Percentiles rank a stretch among this genome's conserved stretches.
These are phyloP conservation scores for Tautogolabrus adspersus DNA, from an alignment of 2,113 vertebrate genomes.

Conservation along the genomic window DNA sequence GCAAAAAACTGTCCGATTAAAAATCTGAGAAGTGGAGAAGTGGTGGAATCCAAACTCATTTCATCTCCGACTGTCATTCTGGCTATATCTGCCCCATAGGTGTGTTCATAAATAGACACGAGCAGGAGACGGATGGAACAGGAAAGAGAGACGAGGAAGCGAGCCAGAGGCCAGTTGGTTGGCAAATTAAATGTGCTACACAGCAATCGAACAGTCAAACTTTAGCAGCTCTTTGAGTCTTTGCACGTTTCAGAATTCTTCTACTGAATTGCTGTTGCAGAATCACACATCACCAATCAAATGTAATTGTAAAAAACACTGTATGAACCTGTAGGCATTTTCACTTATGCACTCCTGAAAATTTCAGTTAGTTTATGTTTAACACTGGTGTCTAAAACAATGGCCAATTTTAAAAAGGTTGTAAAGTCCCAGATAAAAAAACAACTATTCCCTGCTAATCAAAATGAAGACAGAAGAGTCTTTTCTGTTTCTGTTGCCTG, in stretches of 20 bases:
- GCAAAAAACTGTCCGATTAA: slow-evolving; percentile 82
- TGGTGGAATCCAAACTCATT: slow-evolving; percentile 81
- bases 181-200: slow-evolving; percentile 69
- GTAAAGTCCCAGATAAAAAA: no score
- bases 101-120: slow-evolving; percentile 72
- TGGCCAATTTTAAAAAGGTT: no score
- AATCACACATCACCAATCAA: slow-evolving; percentile 1
- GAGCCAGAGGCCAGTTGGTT: slow-evolving; percentile 70
- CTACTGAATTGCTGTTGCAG: slow-evolving; percentile 1
- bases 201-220: slow-evolving; percentile 59
- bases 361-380: no score
- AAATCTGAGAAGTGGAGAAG: slow-evolving; percentile 77
- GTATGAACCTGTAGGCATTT: neutral
- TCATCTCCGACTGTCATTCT: slow-evolving; percentile 75
- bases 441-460: no score
- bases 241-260: slow-evolving; percentile 22
- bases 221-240: slow-evolving; percentile 46
- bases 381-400: no score
- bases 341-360: neutral
- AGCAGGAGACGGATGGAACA: slow-evolving; percentile 48
- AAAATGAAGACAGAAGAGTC: no score
- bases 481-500: neutral
- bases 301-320: neutral
- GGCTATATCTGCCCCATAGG: slow-evolving; percentile 73
- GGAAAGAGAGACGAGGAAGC: slow-evolving; percentile 43